These are phyloP conservation scores for Netelia virgata DNA, from an alignment of 2,888 invertebrate species.

Conservation along the genomic window DNA sequence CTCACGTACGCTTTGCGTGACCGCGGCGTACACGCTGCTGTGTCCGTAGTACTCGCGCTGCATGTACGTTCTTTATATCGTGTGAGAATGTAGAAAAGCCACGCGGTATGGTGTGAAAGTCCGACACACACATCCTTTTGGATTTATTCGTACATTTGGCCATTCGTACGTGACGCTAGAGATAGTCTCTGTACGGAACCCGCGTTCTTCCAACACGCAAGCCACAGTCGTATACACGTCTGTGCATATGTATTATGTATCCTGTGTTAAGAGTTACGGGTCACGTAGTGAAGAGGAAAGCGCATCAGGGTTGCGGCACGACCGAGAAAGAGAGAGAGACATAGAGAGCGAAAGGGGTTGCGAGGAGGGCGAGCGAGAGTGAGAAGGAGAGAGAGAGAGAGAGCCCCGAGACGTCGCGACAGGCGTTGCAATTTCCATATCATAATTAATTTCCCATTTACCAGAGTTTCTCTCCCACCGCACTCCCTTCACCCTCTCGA, in stretches of 20 bases:
- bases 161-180: slow-evolving; percentile 65
- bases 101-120: slow-evolving; percentile 20
- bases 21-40: neutral
- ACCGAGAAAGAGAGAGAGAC: slow-evolving; percentile 22
- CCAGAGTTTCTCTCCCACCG: slow-evolving; percentile 59
- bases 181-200: slow-evolving; percentile 1
- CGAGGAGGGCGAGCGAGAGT: slow-evolving; percentile 11
- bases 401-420: slow-evolving; percentile 54
- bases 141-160: slow-evolving; percentile 69
- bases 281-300: slow-evolving; percentile 69
- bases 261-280: slow-evolving; percentile 70
- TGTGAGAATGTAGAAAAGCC: slow-evolving; percentile 24
- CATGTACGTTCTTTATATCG: neutral
- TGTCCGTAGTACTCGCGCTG: neutral
- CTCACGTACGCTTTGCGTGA: slow-evolving; percentile 54
- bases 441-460: slow-evolving; percentile 80
- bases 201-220: neutral
- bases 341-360: slow-evolving; percentile 40
- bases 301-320: slow-evolving; percentile 27
- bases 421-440: slow-evolving; percentile 77
- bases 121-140: slow-evolving; percentile 56
- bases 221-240: slow-evolving; percentile 53
- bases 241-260: slow-evolving; percentile 70
- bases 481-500: slow-evolving; percentile 10
- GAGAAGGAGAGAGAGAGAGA: slow-evolving; percentile 32